phyloP scores from a whole-genome alignment of 2,797 vertebrate genomes.

The Gymnodraco acuticeps region DNA sequence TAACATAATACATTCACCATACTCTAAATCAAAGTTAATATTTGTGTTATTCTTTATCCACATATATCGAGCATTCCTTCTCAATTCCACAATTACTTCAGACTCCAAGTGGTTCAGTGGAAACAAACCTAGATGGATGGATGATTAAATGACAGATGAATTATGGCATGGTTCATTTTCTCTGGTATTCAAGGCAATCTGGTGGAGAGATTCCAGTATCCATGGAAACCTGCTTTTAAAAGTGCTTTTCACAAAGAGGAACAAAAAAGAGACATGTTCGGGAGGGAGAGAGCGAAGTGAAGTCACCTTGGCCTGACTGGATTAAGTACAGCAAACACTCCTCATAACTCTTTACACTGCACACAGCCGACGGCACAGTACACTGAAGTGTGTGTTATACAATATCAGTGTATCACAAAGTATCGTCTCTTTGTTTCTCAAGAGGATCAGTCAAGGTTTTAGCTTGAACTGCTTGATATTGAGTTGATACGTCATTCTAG shows the following conservation, averaged over 20 bases:
- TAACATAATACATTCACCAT: background rate
- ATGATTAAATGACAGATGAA: constrained; percentile 69
- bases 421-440: background rate
- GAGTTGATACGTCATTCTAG: background rate
- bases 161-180: constrained; percentile 67
- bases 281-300: constrained; percentile 47
- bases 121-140: constrained; percentile 38
- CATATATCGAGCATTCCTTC: background rate
- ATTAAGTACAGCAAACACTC: constrained; percentile 41
- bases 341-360: constrained; percentile 19
- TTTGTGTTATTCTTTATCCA: background rate
- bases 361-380: constrained; percentile 7
- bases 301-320: constrained; percentile 70
- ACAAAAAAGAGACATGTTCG: constrained; percentile 48
- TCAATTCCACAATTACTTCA: constrained; percentile 1
- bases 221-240: constrained; percentile 83
- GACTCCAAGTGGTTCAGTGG: background rate
- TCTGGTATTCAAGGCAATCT: constrained; percentile 72
- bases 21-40: background rate
- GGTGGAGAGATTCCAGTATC: constrained; percentile 78
- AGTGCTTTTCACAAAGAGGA: constrained; percentile 74
- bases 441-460: background rate
- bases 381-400: background rate
- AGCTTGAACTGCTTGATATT: background rate
- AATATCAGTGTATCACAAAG: background rate